A percentile compares a stretch with the other conserved stretches of the same genome.
Conservation (phyloP, 2,797 vertebrate species). For the Sebastes flavidus region DNA sequence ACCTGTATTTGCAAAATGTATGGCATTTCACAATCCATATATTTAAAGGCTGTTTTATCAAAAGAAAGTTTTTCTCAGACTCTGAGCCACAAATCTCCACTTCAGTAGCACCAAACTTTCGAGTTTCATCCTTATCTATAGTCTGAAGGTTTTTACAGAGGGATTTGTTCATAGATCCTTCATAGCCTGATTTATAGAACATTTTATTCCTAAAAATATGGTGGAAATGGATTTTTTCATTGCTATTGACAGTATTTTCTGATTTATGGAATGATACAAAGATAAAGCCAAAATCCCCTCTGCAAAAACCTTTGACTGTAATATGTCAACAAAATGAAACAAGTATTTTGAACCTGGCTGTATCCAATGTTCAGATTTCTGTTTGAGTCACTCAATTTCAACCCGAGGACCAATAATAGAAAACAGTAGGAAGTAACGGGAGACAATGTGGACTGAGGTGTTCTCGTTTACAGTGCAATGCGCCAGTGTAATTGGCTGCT, state of each 20-base stretch:
- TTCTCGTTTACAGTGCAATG: slow-evolving; percentile 2
- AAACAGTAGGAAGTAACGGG: background rate
- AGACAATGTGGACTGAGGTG: background rate
- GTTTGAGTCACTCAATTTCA: background rate
- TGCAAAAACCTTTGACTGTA: background rate
- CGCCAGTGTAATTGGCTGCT: background rate
- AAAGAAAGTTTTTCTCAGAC: no score
- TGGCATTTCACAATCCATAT: no score
- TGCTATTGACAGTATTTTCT: background rate
- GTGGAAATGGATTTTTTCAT: no score
- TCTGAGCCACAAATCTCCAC: no score
- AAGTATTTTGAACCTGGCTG: background rate
- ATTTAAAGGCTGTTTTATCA: no score
- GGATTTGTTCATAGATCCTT: background rate
- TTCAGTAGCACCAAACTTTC: background rate
- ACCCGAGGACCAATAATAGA: background rate
- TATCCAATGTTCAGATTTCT: background rate
- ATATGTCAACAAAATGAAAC: background rate
- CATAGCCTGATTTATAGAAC: background rate
- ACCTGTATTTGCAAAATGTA: no score
- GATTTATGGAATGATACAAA: background rate
- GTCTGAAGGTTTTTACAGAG: background rate
- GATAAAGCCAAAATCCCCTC: no score
- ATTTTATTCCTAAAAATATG: background rate
- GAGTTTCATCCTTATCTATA: background rate